Conservation (phyloP, 2,113 vertebrate genomes). For the Lanius ludovicianus region DNA sequence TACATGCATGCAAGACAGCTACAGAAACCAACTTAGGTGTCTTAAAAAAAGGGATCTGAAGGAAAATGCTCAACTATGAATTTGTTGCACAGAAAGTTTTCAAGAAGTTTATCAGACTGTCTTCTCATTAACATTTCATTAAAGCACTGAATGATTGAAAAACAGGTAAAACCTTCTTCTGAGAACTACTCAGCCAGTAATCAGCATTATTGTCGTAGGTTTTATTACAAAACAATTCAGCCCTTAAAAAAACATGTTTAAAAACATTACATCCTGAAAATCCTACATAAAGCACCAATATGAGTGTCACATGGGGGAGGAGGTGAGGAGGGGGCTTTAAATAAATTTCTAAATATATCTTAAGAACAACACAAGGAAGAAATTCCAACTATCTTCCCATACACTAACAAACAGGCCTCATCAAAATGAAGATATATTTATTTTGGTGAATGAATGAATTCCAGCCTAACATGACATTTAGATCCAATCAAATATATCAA, state of each 20-base stretch:
- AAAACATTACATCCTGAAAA: background rate
- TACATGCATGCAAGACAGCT: background rate
- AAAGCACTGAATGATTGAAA: background rate
- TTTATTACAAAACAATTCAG: background rate
- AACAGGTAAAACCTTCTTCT: background rate
- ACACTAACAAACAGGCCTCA: background rate
- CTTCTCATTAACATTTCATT: constrained; percentile 10
- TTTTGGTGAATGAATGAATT: background rate
- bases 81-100: background rate
- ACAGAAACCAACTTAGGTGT: background rate
- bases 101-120: background rate
- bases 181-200: background rate
- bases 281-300: background rate
- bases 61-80: background rate
- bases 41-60: constrained; percentile 4
- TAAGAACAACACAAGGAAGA: background rate
- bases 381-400: background rate
- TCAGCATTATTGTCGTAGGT: background rate
- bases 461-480: background rate
- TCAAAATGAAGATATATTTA: background rate
- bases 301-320: background rate
- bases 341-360: background rate
- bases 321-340: background rate
- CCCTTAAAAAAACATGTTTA: background rate
- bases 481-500: background rate